Percentiles rank a stretch among this genome's conserved stretches.
phyloP scores from a whole-genome alignment of 2,888 invertebrate species.

The Macrosiphum euphorbiae region DNA sequence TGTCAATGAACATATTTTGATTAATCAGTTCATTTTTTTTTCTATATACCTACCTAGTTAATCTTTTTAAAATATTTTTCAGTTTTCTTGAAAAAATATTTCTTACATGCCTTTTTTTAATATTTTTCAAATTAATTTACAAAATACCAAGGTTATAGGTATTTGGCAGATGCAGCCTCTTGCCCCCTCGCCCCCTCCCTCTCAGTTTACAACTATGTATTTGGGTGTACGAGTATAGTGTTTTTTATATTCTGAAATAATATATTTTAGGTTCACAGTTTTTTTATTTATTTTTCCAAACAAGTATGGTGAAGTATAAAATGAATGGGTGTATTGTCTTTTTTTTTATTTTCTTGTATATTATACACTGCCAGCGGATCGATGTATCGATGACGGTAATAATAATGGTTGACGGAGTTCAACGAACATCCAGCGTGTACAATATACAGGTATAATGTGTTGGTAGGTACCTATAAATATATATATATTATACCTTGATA shows the following conservation, averaged over 20 bases:
- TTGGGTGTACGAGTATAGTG: background rate
- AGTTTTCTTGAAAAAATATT: too few species aligned
- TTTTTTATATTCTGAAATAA: background rate
- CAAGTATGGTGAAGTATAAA: background rate
- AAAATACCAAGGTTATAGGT: too few species aligned
- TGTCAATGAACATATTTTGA: too few species aligned
- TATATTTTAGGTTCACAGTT: background rate
- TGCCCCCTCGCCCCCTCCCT: too few species aligned
- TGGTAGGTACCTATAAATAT: background rate
- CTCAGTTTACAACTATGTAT: too few species aligned
- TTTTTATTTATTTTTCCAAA: background rate
- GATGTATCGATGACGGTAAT: background rate
- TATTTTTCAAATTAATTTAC: too few species aligned
- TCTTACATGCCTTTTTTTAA: too few species aligned
- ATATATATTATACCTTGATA: background rate
- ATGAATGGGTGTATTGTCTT: background rate
- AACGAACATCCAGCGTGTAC: background rate
- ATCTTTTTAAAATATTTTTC: too few species aligned
- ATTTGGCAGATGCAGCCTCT: too few species aligned
- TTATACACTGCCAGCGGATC: too few species aligned
- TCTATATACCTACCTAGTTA: too few species aligned
- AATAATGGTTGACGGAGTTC: slow-evolving; percentile 27
- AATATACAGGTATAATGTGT: background rate
- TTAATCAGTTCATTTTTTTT: too few species aligned
- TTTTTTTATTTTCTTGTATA: background rate